Evolutionary conservation across 2,113 vertebrate genomes (phyloP), one percentile per base, ranked within the genome.

Genomic region (Hucho hucho): DNA sequence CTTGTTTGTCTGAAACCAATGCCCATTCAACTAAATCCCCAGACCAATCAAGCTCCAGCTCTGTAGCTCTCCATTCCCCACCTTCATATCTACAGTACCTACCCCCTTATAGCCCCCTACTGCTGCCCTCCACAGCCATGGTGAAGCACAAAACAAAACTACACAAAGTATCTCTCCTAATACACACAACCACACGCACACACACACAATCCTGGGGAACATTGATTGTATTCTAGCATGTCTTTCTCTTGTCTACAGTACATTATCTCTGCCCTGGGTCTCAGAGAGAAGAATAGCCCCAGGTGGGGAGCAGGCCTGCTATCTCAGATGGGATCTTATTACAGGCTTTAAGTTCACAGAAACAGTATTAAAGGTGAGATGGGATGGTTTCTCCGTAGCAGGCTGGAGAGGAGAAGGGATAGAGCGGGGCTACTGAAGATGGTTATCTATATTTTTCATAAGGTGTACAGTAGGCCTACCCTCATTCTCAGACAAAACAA

Each of bases 291-390:
- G 73, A 79, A 80, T 81, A 77, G 72, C 59, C 80, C 83, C 87
- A 73, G 77, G 37, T 68, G 56, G 87, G 85, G 82, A 87, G 75
- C 75, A 65, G 81, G 77, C 37, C 37, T 28, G 28, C 75, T 85
- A 87, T 88, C 86, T 88, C 83, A 56, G 85, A 88, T 77, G 70
- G 80, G 85, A 87, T 83, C 90, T 87, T 81, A 89, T 90, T 83
- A 86, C 67, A 75, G 74, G 75, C 81, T 81, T 84, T 81, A 77
- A 85, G 79, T 84, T 86, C 87, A 87, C 77, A 85, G 74, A 86
- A 83, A 84, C 79, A 81, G 77, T 75, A 67, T 58, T 71, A 75
- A 83, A 9, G 37, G 9, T 43, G 37, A 47, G 75, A 65, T 81
- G 76, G 64, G 46, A 79, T 11, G n/a, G 69, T 70, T 12, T 64